Percentiles rank a stretch among this genome's conserved stretches.
phyloP scores from a whole-genome alignment of 2,797 vertebrate genomes.

The Tangara arthus region DNA sequence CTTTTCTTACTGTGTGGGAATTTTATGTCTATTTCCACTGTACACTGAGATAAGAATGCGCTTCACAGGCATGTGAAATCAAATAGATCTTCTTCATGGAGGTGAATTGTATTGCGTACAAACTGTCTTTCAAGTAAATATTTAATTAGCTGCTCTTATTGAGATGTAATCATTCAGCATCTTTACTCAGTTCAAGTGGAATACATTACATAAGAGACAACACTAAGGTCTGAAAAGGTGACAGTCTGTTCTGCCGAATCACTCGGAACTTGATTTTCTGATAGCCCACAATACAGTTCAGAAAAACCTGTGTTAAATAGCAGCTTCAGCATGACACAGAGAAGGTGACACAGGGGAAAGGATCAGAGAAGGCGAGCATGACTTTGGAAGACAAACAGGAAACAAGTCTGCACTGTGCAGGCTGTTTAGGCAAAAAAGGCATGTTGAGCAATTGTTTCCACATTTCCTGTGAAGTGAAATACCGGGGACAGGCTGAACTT shows the following conservation, averaged over 20 bases:
- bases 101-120: fast-evolving
- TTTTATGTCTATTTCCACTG: not conserved
- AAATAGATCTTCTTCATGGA: not conserved
- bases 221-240: not conserved
- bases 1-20: not conserved
- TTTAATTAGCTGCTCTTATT: not conserved
- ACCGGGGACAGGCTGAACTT: not conserved
- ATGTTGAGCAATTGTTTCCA: not conserved
- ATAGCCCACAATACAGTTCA: not conserved
- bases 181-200: not conserved
- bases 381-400: not conserved
- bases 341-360: not conserved
- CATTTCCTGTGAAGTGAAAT: not conserved
- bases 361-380: not conserved
- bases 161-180: not conserved
- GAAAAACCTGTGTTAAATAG: not conserved
- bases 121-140: not conserved
- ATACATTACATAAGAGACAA: not conserved
- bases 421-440: not conserved
- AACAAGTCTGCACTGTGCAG: not conserved
- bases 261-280: not conserved
- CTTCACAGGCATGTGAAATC: not conserved
- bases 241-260: not conserved
- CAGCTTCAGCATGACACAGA: not conserved
- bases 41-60: not conserved